These are phyloP conservation scores for Blastobasis adustella DNA, from an alignment of 2,888 invertebrate genomes.

Conservation along the genomic window DNA sequence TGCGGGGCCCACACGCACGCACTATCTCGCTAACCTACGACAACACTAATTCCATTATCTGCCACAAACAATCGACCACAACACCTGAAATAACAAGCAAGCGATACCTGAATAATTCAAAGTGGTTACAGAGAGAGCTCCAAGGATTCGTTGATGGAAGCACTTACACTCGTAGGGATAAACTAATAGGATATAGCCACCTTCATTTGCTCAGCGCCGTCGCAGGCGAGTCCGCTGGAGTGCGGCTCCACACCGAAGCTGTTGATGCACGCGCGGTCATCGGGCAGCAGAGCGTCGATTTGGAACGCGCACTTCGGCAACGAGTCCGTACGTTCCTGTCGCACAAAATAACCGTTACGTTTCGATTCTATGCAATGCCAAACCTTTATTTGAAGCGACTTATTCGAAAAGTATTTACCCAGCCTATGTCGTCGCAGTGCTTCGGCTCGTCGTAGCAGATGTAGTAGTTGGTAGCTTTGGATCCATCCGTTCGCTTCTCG, in stretches of 20 bases:
- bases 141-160: too few relatives aligned
- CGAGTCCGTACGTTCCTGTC: constrained; percentile 52
- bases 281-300: constrained; percentile 55
- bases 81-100: background rate
- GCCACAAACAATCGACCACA: background rate
- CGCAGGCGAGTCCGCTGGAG: constrained; percentile 34
- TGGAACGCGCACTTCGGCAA: constrained; percentile 61
- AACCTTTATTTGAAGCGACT: background rate
- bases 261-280: constrained; percentile 61
- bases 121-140: background rate
- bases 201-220: constrained; percentile 67
- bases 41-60: background rate
- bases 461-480: constrained; percentile 53
- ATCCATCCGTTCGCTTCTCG: constrained; percentile 54
- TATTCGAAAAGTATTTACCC: constrained; percentile 35
- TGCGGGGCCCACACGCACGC: constrained; percentile 52
- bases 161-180: constrained; percentile 23
- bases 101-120: background rate
- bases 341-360: background rate
- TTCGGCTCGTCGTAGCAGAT: constrained; percentile 65
- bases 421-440: constrained; percentile 61
- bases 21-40: constrained; percentile 52
- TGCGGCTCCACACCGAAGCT: constrained; percentile 54
- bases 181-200: constrained; percentile 19
- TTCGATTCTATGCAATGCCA: background rate